Evolutionary conservation across 2,888 invertebrate genomes (phyloP), one percentile per base, ranked within the genome.

Genomic region (Ceramica pisi): DNA sequence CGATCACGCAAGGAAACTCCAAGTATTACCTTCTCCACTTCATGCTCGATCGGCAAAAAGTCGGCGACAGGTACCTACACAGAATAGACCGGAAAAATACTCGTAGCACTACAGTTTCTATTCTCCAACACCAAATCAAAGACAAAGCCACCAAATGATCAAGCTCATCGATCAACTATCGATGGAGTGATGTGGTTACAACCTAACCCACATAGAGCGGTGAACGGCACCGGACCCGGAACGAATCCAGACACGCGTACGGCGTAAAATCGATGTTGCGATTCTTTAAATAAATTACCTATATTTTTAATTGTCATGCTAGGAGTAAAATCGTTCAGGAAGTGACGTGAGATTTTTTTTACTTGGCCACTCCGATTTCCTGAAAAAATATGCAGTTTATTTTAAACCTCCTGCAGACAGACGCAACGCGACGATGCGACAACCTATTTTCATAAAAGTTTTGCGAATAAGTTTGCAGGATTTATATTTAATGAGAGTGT

Each of bases 221-320:
- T 53, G 59, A 80, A 69, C 21, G 80, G 68, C 70, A 65, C 26
- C 31, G 61, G 31, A 26, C 62, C 41, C 72, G 51, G 23, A 63
- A 62, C 72, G 19, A 78, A 79, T 68, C 23, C 31, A 5, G 65
- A 65, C 46, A 80, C 66, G 64, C 41, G 35, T 44, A 41, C 44
- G 23, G 51, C n/a, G 26, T 9, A 7, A 21, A 79, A 74, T 80
- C 41, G 19, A 64, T 48, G 46, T 64, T 65, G 44, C 35, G 61
- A 48, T 35, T 73, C 65, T 53, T 38, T 7, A 72, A 72, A 76
- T 72, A 71, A 73, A 57, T 38, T 48, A 44, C 41, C 60, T 46
- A 46, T 46, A 16, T 38, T 59, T 71, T 59, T 41, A 5, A 50
- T 1, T 70, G 35, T 51, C 44, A 78, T n/a, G 38, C 46, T 41